Evolutionary conservation across 1,140 invertebrate genomes (phyloP), one percentile per base, ranked within the genome.

Genomic region (Vollenhovia emeryi): DNA sequence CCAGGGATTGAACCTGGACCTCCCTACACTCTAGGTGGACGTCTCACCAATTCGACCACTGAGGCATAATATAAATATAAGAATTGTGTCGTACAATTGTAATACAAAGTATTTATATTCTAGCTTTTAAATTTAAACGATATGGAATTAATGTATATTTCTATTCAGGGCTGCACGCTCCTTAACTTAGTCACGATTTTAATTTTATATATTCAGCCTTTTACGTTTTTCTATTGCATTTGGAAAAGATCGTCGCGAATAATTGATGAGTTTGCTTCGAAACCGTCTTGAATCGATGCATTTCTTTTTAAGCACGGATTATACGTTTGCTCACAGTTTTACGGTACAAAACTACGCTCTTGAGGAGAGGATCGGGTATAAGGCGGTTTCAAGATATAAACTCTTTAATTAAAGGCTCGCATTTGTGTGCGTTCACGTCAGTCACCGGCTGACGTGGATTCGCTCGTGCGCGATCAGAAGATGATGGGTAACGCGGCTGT

Each of bases 401-500:
- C n/a, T 36, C 11, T 73, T 52, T n/a, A 43, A 60, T 59, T 75
- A 43, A 75, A 60, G n/a, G 18, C n/a, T 64, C 1, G 60, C 5
- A 3, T 27, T 75, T n/a, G 18, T 40, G 6, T 60, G 36, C 15
- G 5, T 60, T 60, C 24, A 60, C 40, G 33, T 75, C 21, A 40
- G 27, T 27, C 33, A 43, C 64, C 4, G 15, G 4, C 11, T 69
- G 33, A 55, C 6, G n/a, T 55, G 13, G 7, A 21, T 71, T 55
- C 3, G 30, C n/a, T 43, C 15, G 11, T 64, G 55, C 9, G 40
- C 15, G 7, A 59, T 52, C n/a, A 27, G 7, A 69, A 50, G 8
- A 69, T 76, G 55, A n/a, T 33, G 18, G 30, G 9, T 73, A 82
- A 73, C 40, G 36, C 24, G 33, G 21, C 11, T 40, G 11, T 80